These are phyloP conservation scores for Genyomyrus donnyi DNA, from an alignment of 2,113 vertebrate species.

Conservation along the genomic window DNA sequence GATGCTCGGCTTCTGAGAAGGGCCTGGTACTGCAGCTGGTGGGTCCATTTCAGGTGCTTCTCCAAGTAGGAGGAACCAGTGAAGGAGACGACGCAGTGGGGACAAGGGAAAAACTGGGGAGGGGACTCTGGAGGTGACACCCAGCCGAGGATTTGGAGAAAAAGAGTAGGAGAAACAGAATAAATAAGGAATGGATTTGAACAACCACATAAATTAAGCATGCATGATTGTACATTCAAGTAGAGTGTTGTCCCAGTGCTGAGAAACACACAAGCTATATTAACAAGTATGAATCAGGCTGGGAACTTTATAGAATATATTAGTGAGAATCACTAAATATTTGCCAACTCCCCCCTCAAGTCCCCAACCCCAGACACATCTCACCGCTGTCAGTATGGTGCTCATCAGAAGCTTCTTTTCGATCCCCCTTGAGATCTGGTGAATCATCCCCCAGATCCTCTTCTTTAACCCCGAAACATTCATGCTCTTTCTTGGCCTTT, in stretches of 20 bases:
- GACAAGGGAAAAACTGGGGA: slow-evolving; percentile 53
- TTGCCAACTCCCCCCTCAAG: neutral
- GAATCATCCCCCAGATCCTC: slow-evolving; percentile 25
- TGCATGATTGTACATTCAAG: neutral
- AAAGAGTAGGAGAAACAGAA: neutral
- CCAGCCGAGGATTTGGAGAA: neutral
- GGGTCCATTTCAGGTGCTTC: slow-evolving; percentile 66
- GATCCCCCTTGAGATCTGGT: slow-evolving; percentile 24
- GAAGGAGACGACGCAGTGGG: slow-evolving; percentile 62
- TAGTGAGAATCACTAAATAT: neutral
- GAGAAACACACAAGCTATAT: neutral
- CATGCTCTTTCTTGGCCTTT: slow-evolving; percentile 44
- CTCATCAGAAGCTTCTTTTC: neutral
- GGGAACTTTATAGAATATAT: neutral
- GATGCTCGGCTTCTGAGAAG: slow-evolving; percentile 54
- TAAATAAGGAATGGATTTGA: neutral
- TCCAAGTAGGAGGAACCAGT: slow-evolving; percentile 57
- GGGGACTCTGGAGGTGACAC: slow-evolving; percentile 34
- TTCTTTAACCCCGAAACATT: slow-evolving; percentile 25
- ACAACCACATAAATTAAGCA: neutral
- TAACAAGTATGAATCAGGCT: neutral
- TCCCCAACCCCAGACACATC: neutral
- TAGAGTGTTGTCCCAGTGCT: neutral
- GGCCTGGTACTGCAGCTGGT: slow-evolving; percentile 59
- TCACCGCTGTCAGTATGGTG: slow-evolving; percentile 41